These are phyloP conservation scores for Epizoanthus rinbou DNA, from an alignment of 92 coral and sea anemone species.

Conservation along the genomic window DNA sequence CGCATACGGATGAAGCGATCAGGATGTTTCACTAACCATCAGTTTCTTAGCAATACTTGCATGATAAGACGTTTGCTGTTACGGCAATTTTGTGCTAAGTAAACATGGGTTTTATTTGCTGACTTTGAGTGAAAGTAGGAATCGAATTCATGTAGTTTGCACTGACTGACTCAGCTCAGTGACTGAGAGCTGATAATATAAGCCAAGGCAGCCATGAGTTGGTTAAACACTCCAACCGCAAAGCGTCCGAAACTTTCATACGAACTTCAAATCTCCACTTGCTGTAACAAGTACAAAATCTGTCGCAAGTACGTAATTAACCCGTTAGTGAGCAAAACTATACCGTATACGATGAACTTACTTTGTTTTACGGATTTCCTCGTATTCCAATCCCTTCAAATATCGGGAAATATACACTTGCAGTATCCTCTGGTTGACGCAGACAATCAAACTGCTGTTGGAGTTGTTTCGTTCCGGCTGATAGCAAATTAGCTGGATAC, in stretches of 20 bases:
- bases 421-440: neutral
- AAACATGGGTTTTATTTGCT: too few species aligned
- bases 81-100: too few species aligned
- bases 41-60: too few species aligned
- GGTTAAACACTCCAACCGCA: constrained; percentile 33
- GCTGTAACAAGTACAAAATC: neutral
- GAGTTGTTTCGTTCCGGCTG: constrained; percentile 25
- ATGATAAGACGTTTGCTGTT: too few species aligned
- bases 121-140: too few species aligned
- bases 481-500: constrained; percentile 10
- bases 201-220: too few species aligned
- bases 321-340: constrained; percentile 12
- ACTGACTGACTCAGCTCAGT: too few species aligned
- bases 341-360: neutral
- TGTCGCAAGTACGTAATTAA: neutral
- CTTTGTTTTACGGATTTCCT: neutral
- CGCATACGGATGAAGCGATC: too few species aligned
- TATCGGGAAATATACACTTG: neutral
- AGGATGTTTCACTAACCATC: too few species aligned
- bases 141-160: too few species aligned
- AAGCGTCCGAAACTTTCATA: constrained; percentile 10
- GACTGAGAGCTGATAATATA: too few species aligned
- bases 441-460: neutral
- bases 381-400: neutral
- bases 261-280: neutral